Percentiles rank a stretch among this genome's conserved stretches.
phyloP scores from a whole-genome alignment of 2,888 invertebrate genomes.

The Sympetrum striolatum region DNA sequence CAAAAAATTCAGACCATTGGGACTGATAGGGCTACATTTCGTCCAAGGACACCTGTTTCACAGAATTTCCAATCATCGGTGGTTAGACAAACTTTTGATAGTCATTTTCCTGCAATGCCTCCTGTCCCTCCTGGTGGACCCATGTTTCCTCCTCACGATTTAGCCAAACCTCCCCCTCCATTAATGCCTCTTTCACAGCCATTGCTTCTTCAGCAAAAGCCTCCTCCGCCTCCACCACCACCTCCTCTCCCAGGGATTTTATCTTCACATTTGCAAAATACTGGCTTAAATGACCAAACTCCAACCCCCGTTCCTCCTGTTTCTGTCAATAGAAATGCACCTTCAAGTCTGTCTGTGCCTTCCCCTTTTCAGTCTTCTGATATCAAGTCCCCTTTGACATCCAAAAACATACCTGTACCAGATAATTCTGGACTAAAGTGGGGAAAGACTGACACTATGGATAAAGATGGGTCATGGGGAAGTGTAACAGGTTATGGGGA shows the following conservation, averaged over 20 bases:
- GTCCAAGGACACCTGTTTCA: slow-evolving; percentile 15
- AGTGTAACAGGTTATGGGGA: slow-evolving; percentile 8
- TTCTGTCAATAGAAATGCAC: background rate
- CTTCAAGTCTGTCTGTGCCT: slow-evolving; percentile 7
- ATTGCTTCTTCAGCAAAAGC: slow-evolving; percentile 9
- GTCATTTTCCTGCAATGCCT: slow-evolving; percentile 17
- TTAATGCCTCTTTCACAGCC: slow-evolving; percentile 7
- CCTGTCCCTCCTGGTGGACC: background rate
- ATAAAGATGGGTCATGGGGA: slow-evolving; percentile 3
- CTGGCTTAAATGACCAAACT: background rate
- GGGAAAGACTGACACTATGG: background rate
- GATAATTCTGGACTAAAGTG: background rate
- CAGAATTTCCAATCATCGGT: background rate
- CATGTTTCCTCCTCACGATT: slow-evolving; percentile 8
- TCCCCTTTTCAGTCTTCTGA: slow-evolving; percentile 11
- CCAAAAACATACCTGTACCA: background rate
- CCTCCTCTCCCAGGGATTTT: slow-evolving; percentile 3
- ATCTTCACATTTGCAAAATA: background rate
- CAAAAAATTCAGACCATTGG: slow-evolving; percentile 25
- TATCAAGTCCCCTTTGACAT: background rate
- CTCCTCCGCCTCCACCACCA: slow-evolving; percentile 13
- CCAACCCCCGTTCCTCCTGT: background rate
- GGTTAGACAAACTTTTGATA: slow-evolving; percentile 17
- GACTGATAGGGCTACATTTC: slow-evolving; percentile 2
- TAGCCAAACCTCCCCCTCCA: slow-evolving; percentile 11